These are phyloP conservation scores for Cotesia typhae DNA, from an alignment of 1,140 invertebrate genomes.

Conservation along the genomic window DNA sequence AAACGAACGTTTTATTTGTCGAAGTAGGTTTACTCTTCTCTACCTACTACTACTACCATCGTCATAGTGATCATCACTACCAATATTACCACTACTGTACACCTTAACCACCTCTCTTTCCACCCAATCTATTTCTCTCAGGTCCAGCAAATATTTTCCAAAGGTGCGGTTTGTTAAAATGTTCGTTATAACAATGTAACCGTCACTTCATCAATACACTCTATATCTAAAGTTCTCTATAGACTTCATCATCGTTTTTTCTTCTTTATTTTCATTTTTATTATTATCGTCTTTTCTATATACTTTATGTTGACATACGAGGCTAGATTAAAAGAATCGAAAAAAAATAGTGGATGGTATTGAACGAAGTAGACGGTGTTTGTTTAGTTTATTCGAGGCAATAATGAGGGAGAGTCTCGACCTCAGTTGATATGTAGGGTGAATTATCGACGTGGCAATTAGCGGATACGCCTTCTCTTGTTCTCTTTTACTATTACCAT, in stretches of 20 bases:
- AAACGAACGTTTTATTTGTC: not conserved
- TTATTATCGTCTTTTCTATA: not conserved
- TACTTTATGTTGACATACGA: not conserved
- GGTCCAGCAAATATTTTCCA: conserved; percentile 35
- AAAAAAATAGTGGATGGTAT: not conserved
- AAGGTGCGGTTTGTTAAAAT: conserved; percentile 35
- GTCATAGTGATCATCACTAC: too few relatives aligned
- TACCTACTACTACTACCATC: not conserved
- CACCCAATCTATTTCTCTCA: not conserved
- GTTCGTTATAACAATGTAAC: conserved; percentile 28
- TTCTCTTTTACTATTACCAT: conserved; percentile 5
- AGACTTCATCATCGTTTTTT: not conserved
- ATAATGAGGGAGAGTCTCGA: conserved; percentile 8
- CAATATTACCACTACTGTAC: not conserved
- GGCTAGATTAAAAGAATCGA: too few relatives aligned
- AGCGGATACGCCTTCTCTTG: conserved; percentile 27
- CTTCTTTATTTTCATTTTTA: not conserved
- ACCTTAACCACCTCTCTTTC: not conserved
- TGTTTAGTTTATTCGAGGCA: conserved; percentile 27
- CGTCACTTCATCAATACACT: not conserved
- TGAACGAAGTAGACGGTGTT: conserved; percentile 8
- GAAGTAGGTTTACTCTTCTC: too few relatives aligned
- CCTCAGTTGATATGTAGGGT: not conserved
- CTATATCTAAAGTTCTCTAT: conserved; percentile 10
- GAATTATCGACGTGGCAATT: conserved; percentile 35